These are phyloP conservation scores for Rhaphigaster nebulosa DNA, from an alignment of 2,888 invertebrate species.

Conservation along the genomic window DNA sequence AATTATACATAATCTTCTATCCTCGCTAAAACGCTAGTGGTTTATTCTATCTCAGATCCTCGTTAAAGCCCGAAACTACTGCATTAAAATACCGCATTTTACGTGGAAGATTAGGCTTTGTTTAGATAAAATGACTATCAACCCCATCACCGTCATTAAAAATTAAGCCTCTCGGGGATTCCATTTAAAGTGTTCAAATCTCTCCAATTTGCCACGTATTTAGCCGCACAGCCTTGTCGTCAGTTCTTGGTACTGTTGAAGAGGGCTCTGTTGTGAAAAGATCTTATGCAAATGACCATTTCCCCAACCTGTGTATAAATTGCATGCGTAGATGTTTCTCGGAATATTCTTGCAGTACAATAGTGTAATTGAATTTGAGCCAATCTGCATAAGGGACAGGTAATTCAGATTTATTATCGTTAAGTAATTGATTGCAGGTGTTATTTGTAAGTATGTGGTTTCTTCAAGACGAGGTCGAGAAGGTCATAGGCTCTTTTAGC, in stretches of 20 bases:
- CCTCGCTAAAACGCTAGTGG: no score
- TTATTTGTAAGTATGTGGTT: neutral
- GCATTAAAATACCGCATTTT: no score
- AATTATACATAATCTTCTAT: no score
- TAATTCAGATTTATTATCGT: neutral
- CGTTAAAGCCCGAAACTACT: no score
- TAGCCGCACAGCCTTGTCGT: neutral
- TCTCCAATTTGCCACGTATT: neutral
- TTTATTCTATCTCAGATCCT: no score
- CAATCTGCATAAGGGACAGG: neutral
- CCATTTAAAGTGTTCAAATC: neutral
- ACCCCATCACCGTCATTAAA: no score
- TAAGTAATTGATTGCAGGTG: neutral
- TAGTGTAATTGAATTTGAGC: neutral
- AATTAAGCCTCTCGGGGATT: neutral
- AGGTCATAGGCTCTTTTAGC: neutral
- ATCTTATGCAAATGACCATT: neutral
- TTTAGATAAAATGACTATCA: no score
- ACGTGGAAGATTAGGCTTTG: no score
- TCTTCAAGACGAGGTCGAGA: neutral
- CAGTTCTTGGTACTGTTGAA: neutral
- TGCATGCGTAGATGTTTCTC: neutral
- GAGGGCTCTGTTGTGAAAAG: neutral
- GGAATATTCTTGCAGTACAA: neutral
- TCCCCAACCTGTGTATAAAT: neutral